Evolutionary conservation across 2,113 vertebrate genomes (phyloP), one percentile per base, ranked within the genome.

Genomic region (Butorides virescens): DNA sequence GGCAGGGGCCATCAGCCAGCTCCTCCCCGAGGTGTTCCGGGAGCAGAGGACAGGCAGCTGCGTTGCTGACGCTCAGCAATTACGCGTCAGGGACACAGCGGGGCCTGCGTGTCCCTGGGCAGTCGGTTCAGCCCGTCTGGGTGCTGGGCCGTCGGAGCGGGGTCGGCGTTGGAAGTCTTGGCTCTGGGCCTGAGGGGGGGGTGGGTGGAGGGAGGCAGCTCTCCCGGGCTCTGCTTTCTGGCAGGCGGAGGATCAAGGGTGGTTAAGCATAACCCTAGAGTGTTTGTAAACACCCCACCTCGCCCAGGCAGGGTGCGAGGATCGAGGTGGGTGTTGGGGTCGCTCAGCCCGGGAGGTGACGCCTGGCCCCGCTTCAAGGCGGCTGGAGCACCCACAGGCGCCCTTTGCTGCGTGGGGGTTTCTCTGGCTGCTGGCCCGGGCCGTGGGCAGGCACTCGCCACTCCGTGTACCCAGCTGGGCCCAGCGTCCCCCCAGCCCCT

Each of bases 261-360:
- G 36, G 50, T 67, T 56, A 42, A 42, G 11, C 1, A 0, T 36
- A 18, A 39, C 26, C 39, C 20, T 0, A 0, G 22, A 18, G 47
- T 53, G 62, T 85, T 87, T 62, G 39, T 62, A 30, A 84, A 32
- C 17, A 3, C 20, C 16, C 7, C 1, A 1, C 21, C 18, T 73
- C 0, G 0, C 37, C 44, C 1, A 0, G n/a, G 36, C 55, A 56
- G 36, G 34, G 29, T 5, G 52, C 2, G 19, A 55, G 39, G 34
- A 59, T 22, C 0, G 0, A 87, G 37, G 37, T 0, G 3, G 36
- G 55, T 2, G 3, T n/a, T 21, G 0, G 1, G 27, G 25, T 73
- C 0, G 0, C 32, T 66, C 11, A 7, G 4, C 3, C 1, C 13
- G 52, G 55, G 58, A 76, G 16, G 13, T 52, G 17, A 23, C 0